Percentiles rank a stretch among this genome's conserved stretches.
Conservation (phyloP, 2,888 invertebrate genomes). For the Hypomecis punctinalis region DNA sequence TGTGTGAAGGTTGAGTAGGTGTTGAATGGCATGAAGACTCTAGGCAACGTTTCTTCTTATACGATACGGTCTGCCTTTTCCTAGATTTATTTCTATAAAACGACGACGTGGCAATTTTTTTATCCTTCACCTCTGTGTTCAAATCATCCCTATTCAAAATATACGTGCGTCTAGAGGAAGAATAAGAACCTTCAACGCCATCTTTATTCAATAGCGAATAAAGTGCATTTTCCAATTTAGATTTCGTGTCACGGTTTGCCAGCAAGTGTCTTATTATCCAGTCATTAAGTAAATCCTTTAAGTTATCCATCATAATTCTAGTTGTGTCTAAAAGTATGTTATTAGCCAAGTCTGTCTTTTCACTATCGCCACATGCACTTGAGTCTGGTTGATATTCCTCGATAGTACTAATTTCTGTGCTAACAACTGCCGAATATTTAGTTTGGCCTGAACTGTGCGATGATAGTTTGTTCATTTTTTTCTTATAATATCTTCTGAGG, state of each 20-base stretch:
- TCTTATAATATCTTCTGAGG: slow-evolving; percentile 63
- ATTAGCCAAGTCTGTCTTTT: slow-evolving; percentile 40
- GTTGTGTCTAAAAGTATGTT: slow-evolving; percentile 55
- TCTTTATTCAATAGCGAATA: slow-evolving; percentile 61
- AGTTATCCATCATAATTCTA: slow-evolving; percentile 63
- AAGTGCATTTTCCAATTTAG: slow-evolving; percentile 61
- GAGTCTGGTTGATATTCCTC: slow-evolving; percentile 54
- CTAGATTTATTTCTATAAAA: slow-evolving; percentile 43
- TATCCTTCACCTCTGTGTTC: slow-evolving; percentile 51
- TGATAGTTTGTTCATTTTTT: slow-evolving; percentile 54
- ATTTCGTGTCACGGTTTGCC: slow-evolving; percentile 57
- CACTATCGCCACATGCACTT: slow-evolving; percentile 65
- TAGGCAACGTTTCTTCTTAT: slow-evolving; percentile 25
- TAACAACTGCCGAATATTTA: slow-evolving; percentile 54
- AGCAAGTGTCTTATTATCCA: slow-evolving; percentile 66
- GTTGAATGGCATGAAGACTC: slow-evolving; percentile 53
- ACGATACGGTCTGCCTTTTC: slow-evolving; percentile 22
- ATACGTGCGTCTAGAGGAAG: slow-evolving; percentile 62
- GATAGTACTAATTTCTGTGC: slow-evolving; percentile 55
- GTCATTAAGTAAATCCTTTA: slow-evolving; percentile 61
- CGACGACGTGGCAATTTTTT: slow-evolving; percentile 49
- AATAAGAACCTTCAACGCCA: slow-evolving; percentile 45
- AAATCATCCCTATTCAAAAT: slow-evolving; percentile 52
- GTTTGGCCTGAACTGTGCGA: slow-evolving; percentile 52
- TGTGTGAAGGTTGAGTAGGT: slow-evolving; percentile 52